Conservation (phyloP, 2,797 vertebrate species). For the Hapalemur alaotrensis region DNA sequence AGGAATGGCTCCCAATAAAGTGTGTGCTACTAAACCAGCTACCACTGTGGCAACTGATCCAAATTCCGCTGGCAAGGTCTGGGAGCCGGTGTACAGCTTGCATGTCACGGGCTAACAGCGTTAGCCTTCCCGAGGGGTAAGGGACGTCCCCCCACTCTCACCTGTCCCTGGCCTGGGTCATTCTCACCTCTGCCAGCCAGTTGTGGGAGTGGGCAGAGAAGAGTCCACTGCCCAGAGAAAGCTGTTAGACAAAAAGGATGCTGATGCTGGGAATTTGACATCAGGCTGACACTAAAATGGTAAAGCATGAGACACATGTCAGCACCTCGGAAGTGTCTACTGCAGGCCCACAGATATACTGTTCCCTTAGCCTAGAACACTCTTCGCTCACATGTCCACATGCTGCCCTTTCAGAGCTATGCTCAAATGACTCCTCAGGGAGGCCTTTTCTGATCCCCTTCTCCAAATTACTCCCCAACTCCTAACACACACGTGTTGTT, state of each 20-base stretch:
- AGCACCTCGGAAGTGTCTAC: background rate
- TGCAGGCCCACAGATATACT: fast-evolving
- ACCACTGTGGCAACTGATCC: background rate
- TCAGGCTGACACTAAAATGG: background rate
- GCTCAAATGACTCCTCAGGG: background rate
- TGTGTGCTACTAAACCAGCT: background rate
- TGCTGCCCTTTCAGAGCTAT: background rate
- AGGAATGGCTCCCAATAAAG: background rate
- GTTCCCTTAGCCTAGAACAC: background rate
- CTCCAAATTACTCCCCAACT: background rate
- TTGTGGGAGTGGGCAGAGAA: background rate
- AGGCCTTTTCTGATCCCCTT: background rate
- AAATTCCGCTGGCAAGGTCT: background rate
- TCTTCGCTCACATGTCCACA: background rate
- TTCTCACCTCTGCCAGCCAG: background rate
- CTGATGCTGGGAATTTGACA: background rate
- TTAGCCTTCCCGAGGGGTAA: background rate
- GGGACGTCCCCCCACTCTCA: no score
- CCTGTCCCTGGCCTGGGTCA: background rate
- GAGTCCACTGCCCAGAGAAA: background rate
- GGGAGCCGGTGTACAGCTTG: background rate
- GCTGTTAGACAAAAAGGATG: background rate
- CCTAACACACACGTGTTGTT: background rate
- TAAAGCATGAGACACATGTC: background rate
- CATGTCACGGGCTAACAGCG: fast-evolving